These are phyloP conservation scores for Athrips mouffetella DNA, from an alignment of 2,888 invertebrate species.

Conservation along the genomic window DNA sequence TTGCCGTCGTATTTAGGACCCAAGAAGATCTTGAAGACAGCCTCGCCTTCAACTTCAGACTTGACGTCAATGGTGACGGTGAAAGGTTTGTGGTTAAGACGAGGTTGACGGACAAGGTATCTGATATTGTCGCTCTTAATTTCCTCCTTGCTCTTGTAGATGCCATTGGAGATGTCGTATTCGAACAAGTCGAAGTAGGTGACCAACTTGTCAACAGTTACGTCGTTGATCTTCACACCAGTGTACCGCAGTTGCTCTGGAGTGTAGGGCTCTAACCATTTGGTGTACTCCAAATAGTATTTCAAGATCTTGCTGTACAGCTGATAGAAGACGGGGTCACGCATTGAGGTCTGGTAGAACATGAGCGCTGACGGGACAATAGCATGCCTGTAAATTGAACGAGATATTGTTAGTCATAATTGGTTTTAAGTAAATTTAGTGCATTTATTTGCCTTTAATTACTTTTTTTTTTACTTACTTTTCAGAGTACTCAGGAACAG, in stretches of 20 bases:
- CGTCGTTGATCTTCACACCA: slow-evolving; percentile 73
- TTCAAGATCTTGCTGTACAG: slow-evolving; percentile 72
- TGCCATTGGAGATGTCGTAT: slow-evolving; percentile 79
- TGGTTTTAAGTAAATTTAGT: not conserved
- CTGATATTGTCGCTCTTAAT: slow-evolving; percentile 48
- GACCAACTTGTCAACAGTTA: slow-evolving; percentile 72
- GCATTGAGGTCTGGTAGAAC: slow-evolving; percentile 79
- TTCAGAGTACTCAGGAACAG: slow-evolving; percentile 38
- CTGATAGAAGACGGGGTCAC: slow-evolving; percentile 82
- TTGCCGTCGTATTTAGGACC: slow-evolving; percentile 79
- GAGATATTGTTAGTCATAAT: not conserved
- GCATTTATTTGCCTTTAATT: not conserved
- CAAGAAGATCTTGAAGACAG: slow-evolving; percentile 77
- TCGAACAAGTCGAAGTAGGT: slow-evolving; percentile 80
- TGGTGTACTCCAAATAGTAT: slow-evolving; percentile 72
- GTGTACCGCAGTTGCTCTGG: slow-evolving; percentile 65
- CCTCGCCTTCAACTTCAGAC: slow-evolving; percentile 59
- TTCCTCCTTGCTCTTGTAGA: slow-evolving; percentile 45
- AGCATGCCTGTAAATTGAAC: slow-evolving; percentile 41
- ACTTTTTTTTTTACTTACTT: slow-evolving; percentile 32
- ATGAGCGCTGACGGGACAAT: slow-evolving; percentile 79
- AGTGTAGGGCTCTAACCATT: slow-evolving; percentile 68
- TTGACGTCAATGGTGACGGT: slow-evolving; percentile 60
- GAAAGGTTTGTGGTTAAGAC: slow-evolving; percentile 78
- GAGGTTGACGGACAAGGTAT: slow-evolving; percentile 81